A percentile compares a stretch with the other conserved stretches of the same genome.
These are phyloP conservation scores for Sebastolobus alascanus DNA, from an alignment of 2,797 vertebrate species.

Conservation along the genomic window DNA sequence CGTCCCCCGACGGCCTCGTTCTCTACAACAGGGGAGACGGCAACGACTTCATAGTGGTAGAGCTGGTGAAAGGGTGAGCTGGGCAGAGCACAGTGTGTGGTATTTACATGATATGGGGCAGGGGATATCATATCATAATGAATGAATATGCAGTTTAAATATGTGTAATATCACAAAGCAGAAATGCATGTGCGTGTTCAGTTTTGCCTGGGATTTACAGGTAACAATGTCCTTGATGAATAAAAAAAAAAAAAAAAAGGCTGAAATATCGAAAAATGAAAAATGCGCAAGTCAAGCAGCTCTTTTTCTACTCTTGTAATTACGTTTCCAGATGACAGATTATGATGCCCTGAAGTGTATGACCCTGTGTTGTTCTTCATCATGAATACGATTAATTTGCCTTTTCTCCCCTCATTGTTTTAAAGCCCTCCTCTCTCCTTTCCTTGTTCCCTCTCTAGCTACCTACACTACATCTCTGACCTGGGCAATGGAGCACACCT, in stretches of 20 bases:
- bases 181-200: not conserved
- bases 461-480: slow-evolving; percentile 98
- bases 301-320: slow-evolving; percentile 47
- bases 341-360: slow-evolving; percentile 48
- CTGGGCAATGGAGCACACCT: slow-evolving; percentile 97
- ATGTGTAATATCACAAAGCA: not conserved
- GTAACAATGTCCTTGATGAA: slow-evolving; percentile 28
- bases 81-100: not conserved
- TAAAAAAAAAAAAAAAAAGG: slow-evolving; percentile 28
- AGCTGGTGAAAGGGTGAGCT: slow-evolving; percentile 99
- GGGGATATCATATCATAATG: not conserved
- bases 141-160: not conserved
- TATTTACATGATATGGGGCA: slow-evolving; percentile 3
- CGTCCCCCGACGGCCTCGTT: slow-evolving; percentile 96
- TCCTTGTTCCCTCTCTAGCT: slow-evolving; percentile 80
- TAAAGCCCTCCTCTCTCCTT: slow-evolving; percentile 32
- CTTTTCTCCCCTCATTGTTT: slow-evolving; percentile 27
- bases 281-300: slow-evolving; percentile 37
- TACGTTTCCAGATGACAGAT: slow-evolving; percentile 56
- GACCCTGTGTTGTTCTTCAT: slow-evolving; percentile 60
- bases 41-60: slow-evolving; percentile 98
- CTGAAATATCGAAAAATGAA: slow-evolving; percentile 42
- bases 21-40: slow-evolving; percentile 98
- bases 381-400: slow-evolving; percentile 44
- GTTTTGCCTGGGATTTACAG: not conserved